phyloP scores from a whole-genome alignment of 2,113 vertebrate genomes.

The Microtus richardsoni region DNA sequence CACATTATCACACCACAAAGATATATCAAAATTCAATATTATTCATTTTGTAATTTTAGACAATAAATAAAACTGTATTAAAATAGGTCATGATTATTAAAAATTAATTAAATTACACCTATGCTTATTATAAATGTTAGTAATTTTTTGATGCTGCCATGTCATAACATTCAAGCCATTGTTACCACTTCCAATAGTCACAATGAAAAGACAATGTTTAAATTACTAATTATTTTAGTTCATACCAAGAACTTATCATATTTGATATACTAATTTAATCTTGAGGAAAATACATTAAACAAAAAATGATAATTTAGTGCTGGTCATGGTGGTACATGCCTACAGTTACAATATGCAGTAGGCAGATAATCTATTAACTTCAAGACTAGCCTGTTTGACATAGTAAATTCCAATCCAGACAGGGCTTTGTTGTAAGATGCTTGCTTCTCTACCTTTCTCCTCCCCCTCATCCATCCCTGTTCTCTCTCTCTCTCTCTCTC shows the following conservation, averaged over 20 bases:
- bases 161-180: not conserved
- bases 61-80: not conserved
- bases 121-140: not conserved
- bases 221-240: not conserved
- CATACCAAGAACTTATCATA: not conserved
- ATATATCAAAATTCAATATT: not conserved
- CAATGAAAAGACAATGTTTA: not conserved
- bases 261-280: not conserved
- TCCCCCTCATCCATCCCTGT: accelerated
- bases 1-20: not conserved
- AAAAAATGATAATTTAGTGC: not conserved
- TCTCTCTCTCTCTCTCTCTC: too few relatives aligned
- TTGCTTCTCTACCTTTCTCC: not conserved
- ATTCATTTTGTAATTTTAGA: not conserved
- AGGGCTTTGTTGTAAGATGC: not conserved
- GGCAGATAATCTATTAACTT: not conserved
- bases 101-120: not conserved
- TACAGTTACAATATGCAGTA: not conserved
- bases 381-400: not conserved
- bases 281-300: not conserved
- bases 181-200: not conserved
- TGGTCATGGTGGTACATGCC: not conserved
- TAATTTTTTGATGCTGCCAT: not conserved
- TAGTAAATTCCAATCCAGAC: not conserved
- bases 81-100: not conserved